A percentile compares a stretch with the other conserved stretches of the same genome.
phyloP scores from a whole-genome alignment of 2,888 invertebrate genomes.

The Elegia similella region DNA sequence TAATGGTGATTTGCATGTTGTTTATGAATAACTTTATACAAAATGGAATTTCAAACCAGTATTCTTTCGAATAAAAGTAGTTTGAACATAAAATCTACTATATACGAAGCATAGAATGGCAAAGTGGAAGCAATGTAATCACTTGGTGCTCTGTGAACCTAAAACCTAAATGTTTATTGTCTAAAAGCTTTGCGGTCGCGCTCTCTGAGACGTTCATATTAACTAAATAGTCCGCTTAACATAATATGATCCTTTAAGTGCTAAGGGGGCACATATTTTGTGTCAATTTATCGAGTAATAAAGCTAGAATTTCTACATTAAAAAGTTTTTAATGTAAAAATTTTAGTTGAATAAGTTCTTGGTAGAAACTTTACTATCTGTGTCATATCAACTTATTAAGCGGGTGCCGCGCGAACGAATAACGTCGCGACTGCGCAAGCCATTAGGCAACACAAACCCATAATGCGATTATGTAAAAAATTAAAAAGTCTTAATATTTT shows the following conservation, averaged over 20 bases:
- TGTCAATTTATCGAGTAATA: neutral
- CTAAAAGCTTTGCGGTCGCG: conserved; percentile 16
- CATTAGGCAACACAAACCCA: no score
- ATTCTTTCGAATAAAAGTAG: neutral
- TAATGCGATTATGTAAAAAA: no score
- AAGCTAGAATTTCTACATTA: neutral
- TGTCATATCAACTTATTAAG: no score
- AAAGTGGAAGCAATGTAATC: conserved; percentile 6
- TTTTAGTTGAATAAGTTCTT: no score
- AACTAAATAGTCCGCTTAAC: conserved; percentile 13
- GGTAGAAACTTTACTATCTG: no score
- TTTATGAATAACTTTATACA: no score
- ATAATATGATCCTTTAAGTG: conserved; percentile 18
- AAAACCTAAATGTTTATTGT: conserved; percentile 16
- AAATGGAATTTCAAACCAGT: no score
- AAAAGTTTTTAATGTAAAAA: no score
- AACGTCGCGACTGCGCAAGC: no score
- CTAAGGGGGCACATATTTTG: conserved; percentile 9
- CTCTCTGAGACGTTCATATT: conserved; percentile 8
- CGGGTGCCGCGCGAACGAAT: no score
- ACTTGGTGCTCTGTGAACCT: conserved; percentile 10
- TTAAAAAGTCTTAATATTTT: no score
- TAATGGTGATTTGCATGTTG: no score
- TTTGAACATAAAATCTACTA: neutral
- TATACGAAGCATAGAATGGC: neutral